Percentiles rank a stretch among this genome's conserved stretches.
Conservation (phyloP, 2,888 invertebrate genomes). For the Tridacna crocea region DNA sequence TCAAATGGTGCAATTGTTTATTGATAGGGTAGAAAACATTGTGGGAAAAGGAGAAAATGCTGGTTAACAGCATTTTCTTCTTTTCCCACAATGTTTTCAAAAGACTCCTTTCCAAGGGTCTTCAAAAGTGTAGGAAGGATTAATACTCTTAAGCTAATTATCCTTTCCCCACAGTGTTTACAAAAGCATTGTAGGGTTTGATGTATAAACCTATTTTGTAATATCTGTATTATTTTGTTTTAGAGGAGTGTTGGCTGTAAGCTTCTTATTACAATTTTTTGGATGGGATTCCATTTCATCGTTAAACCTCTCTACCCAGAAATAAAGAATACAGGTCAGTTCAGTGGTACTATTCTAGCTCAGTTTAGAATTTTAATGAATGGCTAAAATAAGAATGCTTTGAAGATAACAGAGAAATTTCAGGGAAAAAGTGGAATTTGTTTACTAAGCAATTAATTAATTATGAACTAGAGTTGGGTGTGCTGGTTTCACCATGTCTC, state of each 20-base stretch:
- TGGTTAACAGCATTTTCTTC: too few relatives aligned
- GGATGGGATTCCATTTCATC: constrained; percentile 57
- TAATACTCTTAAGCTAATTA: too few relatives aligned
- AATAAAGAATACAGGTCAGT: constrained; percentile 54
- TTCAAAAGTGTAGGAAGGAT: too few relatives aligned
- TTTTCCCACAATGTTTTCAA: too few relatives aligned
- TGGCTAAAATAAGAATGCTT: too few relatives aligned
- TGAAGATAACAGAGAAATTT: too few relatives aligned
- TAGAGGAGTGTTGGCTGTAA: constrained; percentile 67
- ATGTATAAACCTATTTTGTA: too few relatives aligned
- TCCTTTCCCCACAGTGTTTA: too few relatives aligned
- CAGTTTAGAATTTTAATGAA: neutral
- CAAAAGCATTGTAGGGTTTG: too few relatives aligned
- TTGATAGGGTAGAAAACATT: neutral
- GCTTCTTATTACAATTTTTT: constrained; percentile 54
- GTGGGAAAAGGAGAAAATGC: neutral
- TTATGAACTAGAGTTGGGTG: neutral
- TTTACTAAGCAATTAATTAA: neutral
- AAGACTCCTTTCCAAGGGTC: too few relatives aligned
- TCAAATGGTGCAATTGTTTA: too few relatives aligned
- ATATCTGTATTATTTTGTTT: constrained; percentile 28
- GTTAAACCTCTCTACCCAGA: constrained; percentile 60
- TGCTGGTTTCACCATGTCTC: too few relatives aligned
- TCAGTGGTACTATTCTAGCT: neutral
- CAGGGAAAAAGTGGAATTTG: neutral